Evolutionary conservation across 2,888 invertebrate species (phyloP).

Genomic region (Nomada goodeniana): DNA sequence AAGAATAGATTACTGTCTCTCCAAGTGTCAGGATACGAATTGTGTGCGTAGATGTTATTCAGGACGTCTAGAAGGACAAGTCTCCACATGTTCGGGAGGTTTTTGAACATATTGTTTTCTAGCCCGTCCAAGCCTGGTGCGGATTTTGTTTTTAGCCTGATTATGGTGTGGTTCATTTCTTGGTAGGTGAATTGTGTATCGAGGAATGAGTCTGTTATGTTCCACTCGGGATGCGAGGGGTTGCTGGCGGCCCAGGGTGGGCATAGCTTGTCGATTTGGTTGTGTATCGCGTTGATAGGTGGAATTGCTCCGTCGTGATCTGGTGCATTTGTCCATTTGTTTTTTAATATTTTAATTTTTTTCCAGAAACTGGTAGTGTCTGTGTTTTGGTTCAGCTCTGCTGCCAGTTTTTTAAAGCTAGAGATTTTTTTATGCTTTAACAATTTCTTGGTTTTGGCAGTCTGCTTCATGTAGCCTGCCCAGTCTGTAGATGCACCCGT

Average conservation of each 20-base stretch:
- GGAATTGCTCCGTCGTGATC: not conserved
- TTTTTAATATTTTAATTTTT: conserved; percentile 1
- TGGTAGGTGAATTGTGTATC: not conserved
- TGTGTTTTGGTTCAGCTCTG: not conserved
- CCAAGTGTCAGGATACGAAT: not conserved
- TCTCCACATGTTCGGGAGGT: not conserved
- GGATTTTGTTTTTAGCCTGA: not conserved
- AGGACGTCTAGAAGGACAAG: not conserved
- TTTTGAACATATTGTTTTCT: conserved; percentile 4
- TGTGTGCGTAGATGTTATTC: not conserved
- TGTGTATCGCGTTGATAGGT: not conserved
- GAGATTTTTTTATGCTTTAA: not conserved
- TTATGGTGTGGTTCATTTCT: conserved; percentile 4
- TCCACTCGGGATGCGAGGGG: not conserved
- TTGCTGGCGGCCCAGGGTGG: conserved; percentile 5
- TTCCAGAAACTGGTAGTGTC: not conserved
- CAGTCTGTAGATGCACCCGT: not conserved
- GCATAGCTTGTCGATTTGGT: not conserved
- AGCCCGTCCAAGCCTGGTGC: conserved; percentile 1
- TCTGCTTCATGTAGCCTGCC: not conserved
- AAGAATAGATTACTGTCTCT: not conserved
- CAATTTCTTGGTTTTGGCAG: not conserved
- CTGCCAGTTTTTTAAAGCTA: not conserved
- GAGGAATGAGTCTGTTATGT: not conserved
- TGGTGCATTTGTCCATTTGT: not conserved